phyloP scores from a whole-genome alignment of 1,140 invertebrate species.

The Drosophila arawakana region DNA sequence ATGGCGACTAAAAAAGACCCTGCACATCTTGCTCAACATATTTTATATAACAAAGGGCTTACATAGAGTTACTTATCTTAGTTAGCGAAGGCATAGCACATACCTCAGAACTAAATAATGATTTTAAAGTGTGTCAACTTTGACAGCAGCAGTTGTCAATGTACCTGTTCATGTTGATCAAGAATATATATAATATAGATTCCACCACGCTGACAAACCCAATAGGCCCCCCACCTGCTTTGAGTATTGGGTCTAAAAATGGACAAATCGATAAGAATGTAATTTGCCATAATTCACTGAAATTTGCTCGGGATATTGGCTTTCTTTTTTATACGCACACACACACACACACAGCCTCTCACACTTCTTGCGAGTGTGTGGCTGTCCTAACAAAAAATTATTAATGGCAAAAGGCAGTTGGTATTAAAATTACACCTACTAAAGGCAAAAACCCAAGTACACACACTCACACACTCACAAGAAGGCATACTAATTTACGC shows the following conservation, averaged over 20 bases:
- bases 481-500: constrained; percentile 21
- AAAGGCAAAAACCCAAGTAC: constrained; percentile 20
- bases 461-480: not conserved
- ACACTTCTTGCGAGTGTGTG: not conserved
- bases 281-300: constrained; percentile 83
- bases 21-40: too few relatives aligned
- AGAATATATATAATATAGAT: too few relatives aligned
- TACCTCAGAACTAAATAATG: too few relatives aligned
- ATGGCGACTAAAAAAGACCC: too few relatives aligned
- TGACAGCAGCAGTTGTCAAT: too few relatives aligned
- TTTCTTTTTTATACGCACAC: constrained; percentile 45
- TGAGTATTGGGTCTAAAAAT: constrained; percentile 36
- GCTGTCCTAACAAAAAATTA: constrained; percentile 55
- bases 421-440: constrained; percentile 74
- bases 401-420: constrained; percentile 69
- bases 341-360: constrained; percentile 7
- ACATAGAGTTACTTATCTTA: too few relatives aligned
- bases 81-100: too few relatives aligned
- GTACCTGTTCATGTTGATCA: too few relatives aligned
- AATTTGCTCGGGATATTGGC: constrained; percentile 80
- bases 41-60: too few relatives aligned
- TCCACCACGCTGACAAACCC: too few relatives aligned
- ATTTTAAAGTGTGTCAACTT: too few relatives aligned
- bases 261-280: constrained; percentile 82
- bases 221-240: too few relatives aligned